A percentile compares a stretch with the other conserved stretches of the same genome.
Conservation (phyloP, 2,113 vertebrate genomes). For the Leptobrachium leishanense region DNA sequence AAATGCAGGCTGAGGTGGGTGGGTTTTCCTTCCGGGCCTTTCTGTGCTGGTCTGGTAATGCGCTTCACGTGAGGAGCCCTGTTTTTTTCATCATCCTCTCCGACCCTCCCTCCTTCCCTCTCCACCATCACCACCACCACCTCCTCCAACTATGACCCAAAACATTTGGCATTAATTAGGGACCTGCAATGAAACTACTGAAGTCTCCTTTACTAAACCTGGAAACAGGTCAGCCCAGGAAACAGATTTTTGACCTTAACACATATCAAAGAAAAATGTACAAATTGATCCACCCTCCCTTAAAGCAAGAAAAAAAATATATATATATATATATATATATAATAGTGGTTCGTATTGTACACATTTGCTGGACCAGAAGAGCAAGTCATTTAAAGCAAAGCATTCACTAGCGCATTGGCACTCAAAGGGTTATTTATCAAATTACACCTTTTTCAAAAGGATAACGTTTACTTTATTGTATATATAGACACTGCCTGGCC, state of each 20-base stretch:
- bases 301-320: conserved; percentile 13
- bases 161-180: conserved; percentile 80
- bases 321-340: too few species aligned
- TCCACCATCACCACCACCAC: conserved; percentile 39
- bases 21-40: conserved; percentile 92
- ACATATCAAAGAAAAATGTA: conserved; percentile 30
- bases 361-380: too few species aligned
- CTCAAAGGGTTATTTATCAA: too few species aligned
- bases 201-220: conserved; percentile 62
- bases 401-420: too few species aligned
- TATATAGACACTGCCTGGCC: too few species aligned
- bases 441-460: too few species aligned
- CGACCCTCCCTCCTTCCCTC: conserved; percentile 43
- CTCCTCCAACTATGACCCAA: conserved; percentile 47
- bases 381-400: too few species aligned
- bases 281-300: conserved; percentile 14
- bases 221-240: conserved; percentile 54
- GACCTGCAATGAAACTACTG: conserved; percentile 71
- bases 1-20: conserved; percentile 83
- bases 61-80: conserved; percentile 64
- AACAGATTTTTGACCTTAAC: conserved; percentile 42
- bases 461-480: too few species aligned
- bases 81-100: conserved; percentile 70
- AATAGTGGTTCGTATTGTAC: not conserved
- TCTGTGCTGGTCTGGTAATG: conserved; percentile 67